These are phyloP conservation scores for Crotalus viridis DNA, from an alignment of 2,113 vertebrate species.

Conservation along the genomic window DNA sequence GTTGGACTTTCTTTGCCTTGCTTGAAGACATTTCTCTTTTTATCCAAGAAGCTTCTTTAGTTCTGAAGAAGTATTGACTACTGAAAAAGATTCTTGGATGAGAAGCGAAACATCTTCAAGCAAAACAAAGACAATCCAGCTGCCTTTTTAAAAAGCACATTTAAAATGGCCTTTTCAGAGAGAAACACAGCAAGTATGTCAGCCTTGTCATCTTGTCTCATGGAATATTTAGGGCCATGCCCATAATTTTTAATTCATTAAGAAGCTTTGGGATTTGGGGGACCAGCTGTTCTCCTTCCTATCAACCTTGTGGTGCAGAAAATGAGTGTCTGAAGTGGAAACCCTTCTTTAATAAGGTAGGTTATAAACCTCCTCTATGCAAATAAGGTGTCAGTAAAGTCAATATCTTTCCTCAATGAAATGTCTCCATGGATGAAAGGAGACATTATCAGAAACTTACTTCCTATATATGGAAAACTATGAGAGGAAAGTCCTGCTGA, in stretches of 20 bases:
- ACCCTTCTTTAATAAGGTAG: not conserved
- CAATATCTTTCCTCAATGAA: not conserved
- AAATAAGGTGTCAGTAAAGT: not conserved
- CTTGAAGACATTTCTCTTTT: too few species aligned
- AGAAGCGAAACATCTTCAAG: too few species aligned
- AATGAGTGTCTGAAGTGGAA: not conserved
- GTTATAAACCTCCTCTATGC: not conserved
- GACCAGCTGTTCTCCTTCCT: too few species aligned
- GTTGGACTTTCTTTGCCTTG: too few species aligned
- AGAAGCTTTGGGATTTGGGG: too few species aligned
- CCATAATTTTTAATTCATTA: too few species aligned
- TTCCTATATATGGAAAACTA: constrained; percentile 4
- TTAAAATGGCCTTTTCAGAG: not conserved
- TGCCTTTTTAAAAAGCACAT: too few species aligned
- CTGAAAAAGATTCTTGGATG: too few species aligned
- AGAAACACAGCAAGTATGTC: not conserved
- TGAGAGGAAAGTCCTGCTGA: not conserved
- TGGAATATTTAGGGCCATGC: too few species aligned
- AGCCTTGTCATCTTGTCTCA: not conserved
- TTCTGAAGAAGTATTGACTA: too few species aligned
- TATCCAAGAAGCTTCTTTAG: too few species aligned
- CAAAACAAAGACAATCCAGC: too few species aligned
- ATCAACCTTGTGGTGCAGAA: not conserved
- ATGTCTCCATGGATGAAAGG: not conserved
- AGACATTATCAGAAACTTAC: not conserved